Evolutionary conservation across 2,888 invertebrate species (phyloP), one percentile per base, ranked within the genome.

Genomic region (Marronus borbonicus): DNA sequence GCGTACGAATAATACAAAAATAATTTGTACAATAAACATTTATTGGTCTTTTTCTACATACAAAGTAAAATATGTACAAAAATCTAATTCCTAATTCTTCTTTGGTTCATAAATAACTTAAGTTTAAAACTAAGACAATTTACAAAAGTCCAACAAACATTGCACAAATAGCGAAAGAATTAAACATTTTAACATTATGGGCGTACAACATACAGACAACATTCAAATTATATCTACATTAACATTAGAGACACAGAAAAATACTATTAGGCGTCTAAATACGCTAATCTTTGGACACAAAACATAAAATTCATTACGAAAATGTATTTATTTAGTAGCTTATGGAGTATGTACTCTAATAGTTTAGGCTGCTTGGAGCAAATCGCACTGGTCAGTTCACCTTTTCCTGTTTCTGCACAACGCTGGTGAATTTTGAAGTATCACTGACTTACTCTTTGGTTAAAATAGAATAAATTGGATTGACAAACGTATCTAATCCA

Each of bases 401-500:
- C 12, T 66, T 49, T 28, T 68, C 8, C 14, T 28, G 7, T 20
- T 14, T 68, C 24, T 68, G 50, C 50, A 24, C 68, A 49, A 50
- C 24, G 68, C 28, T 14, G 49, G n/a, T 50, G 28, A 10, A n/a
- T 68, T 68, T 24, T 2, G 50, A 50, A 12, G 68, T 68, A 49
- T 28, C 50, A 68, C 12, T 50, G 50, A 50, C 68, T 39, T 50
- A 24, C 36, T 79, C 79, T 79, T 79, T 79, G 79, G 79, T 77
- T 77, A 58, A 44, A 72, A 50, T 55, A 76, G 60, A 44, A 49
- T 68, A 49, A 68, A 50, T 65, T 68, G 50, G 76, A 55, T 76
- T 78, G 14, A 44, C 24, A 76, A 72, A 69, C 65, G 75, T 81
- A 80, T 81, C 82, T 80, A 81, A 82, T 82, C 83, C 81, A 81